These are phyloP conservation scores for Griposia aprilina DNA, from an alignment of 2,888 invertebrate genomes.

Conservation along the genomic window DNA sequence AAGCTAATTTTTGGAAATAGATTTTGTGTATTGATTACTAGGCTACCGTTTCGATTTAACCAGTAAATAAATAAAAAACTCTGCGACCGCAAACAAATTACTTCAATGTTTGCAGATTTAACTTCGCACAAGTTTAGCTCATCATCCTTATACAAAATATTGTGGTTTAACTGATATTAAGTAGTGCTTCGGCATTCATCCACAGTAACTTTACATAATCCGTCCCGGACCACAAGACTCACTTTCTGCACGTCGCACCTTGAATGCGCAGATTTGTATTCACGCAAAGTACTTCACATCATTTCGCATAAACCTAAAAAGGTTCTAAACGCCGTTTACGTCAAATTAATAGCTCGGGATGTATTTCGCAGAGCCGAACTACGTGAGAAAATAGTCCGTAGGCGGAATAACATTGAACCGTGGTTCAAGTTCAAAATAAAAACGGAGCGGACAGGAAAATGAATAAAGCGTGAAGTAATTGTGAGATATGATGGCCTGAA, in stretches of 20 bases:
- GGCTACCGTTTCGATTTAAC: neutral
- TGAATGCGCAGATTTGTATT: constrained; percentile 45
- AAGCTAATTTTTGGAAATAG: neutral
- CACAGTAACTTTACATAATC: constrained; percentile 36
- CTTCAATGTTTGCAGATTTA: neutral
- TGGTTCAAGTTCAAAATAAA: constrained; percentile 59
- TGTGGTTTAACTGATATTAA: constrained; percentile 41
- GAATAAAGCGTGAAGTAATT: constrained; percentile 30
- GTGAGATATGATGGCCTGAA: constrained; percentile 26
- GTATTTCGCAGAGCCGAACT: constrained; percentile 29
- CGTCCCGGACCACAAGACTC: constrained; percentile 5
- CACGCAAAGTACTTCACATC: constrained; percentile 14
- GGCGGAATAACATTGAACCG: constrained; percentile 46
- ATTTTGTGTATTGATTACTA: neutral
- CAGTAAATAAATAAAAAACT: neutral
- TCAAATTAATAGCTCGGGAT: constrained; percentile 32
- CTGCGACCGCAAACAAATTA: constrained; percentile 1
- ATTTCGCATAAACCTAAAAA: constrained; percentile 23
- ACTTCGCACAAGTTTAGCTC: neutral
- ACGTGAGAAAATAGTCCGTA: constrained; percentile 28
- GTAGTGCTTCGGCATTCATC: constrained; percentile 51
- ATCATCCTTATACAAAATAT: neutral
- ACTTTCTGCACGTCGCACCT: constrained; percentile 41
- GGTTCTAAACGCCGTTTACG: constrained; percentile 22
- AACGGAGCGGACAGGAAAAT: constrained; percentile 51